A percentile compares a stretch with the other conserved stretches of the same genome.
These are phyloP conservation scores for Lasiurus cinereus DNA, from an alignment of 2,113 vertebrate species.

Conservation along the genomic window DNA sequence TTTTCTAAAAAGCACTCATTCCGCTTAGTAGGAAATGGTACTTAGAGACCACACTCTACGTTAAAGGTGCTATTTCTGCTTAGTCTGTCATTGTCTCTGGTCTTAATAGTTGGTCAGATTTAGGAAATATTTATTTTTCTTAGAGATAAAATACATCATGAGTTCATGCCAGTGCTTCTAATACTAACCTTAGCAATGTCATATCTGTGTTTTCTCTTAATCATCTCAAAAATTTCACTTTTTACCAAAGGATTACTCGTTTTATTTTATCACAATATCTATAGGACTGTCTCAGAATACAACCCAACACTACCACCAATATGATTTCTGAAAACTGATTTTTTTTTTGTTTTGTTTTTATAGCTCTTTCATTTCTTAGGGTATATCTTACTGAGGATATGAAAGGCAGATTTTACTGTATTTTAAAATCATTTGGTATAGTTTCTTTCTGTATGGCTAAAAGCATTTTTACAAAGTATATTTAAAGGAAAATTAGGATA, in stretches of 20 bases:
- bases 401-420: constrained; percentile 40
- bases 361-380: constrained; percentile 20
- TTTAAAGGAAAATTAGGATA: constrained; percentile 63
- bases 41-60: neutral
- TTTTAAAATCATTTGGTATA: constrained; percentile 39
- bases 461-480: constrained; percentile 24
- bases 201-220: constrained; percentile 58
- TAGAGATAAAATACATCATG: neutral
- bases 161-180: constrained; percentile 36
- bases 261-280: neutral
- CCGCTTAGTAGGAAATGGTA: neutral
- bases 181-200: neutral
- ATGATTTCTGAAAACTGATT: constrained; percentile 47
- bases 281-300: constrained; percentile 19
- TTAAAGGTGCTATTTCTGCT: constrained; percentile 32
- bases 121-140: constrained; percentile 42
- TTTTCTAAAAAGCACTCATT: constrained; percentile 24
- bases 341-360: constrained; percentile 65
- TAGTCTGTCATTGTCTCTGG: neutral
- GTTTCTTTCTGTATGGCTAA: constrained; percentile 28
- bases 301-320: neutral
- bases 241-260: constrained; percentile 20
- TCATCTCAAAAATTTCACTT: neutral
- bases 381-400: neutral
- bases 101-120: constrained; percentile 21